Base-by-base conservation (phyloP, 2,797 vertebrate genomes). In the Tinamus major region DNA sequence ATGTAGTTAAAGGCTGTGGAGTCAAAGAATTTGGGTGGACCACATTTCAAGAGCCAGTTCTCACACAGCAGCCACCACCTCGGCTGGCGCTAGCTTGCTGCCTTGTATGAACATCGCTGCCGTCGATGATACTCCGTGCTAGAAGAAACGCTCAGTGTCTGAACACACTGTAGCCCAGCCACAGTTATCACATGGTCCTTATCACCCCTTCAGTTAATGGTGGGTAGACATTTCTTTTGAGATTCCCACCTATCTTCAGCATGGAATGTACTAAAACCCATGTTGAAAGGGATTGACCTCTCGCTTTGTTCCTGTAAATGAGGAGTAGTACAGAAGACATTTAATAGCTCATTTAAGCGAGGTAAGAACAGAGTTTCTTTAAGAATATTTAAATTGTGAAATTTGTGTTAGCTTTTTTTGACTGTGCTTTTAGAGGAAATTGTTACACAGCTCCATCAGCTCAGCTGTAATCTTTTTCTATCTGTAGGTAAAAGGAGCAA, bases 161-260 rank as follows among this genome's bases (percentile, higher is more conserved):
- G 55, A 86, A 81, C 26, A 68, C 5, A n/a, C 0, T 14, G 24
- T 33, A 74, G 53, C 27, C 14, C n/a, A 79, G 42, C 2, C 59
- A 62, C 62, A 62, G 71, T 13, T 19, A 67, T 51, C 70, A 35
- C 0, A 0, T 31, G 72, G 81, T 44, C 15, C 2, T 79, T 56
- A 55, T 17, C 70, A 77, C 2, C 18, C 1, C 0, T 56, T 55
- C 9, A 29, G 12, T 55, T 31, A 79, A 44, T 0, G 0, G 59
- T 9, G 4, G 2, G 13, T n/a, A 55, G 16, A 7, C 77, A 26
- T 23, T 35, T 53, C 14, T 59, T 72, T 31, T 7, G 20, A 2
- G 19, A 64, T 58, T 81, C 68, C 26, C 46, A 37, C 2, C 3
- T 62, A 55, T 24, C 5, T 1, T 87, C 65, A 49, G 31, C 27